Evolutionary conservation across 2,888 invertebrate species (phyloP).

Genomic region (Watsonalla binaria): DNA sequence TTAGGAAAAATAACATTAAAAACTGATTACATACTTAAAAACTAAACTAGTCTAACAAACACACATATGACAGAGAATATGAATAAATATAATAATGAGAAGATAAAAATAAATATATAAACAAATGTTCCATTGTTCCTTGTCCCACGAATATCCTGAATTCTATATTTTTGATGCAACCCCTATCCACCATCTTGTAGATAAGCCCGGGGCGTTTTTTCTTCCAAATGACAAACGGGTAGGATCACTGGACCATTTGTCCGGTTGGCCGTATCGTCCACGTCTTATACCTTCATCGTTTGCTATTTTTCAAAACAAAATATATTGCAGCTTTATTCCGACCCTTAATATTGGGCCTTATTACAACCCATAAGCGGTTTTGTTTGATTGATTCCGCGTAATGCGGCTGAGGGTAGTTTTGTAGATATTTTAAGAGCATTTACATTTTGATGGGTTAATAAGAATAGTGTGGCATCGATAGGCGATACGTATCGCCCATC

Average conservation of each 20-base stretch:
- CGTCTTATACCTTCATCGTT: conserved; percentile 54
- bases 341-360: conserved; percentile 14
- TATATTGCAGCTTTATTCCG: conserved; percentile 47
- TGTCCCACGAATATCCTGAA: not conserved
- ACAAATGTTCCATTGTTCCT: no score
- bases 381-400: conserved; percentile 19
- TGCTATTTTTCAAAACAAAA: conserved; percentile 62
- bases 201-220: conserved; percentile 24
- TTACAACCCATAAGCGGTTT: conserved; percentile 13
- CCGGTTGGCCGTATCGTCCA: conserved; percentile 24
- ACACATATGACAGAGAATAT: no score
- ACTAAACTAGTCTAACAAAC: no score
- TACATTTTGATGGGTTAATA: not conserved
- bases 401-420: conserved; percentile 3
- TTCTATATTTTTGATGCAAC: not conserved
- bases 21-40: no score
- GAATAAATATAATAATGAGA: no score
- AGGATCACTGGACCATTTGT: conserved; percentile 49
- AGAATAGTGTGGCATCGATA: not conserved
- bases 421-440: not conserved
- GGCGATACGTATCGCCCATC: no score
- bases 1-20: no score
- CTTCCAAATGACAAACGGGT: conserved; percentile 52
- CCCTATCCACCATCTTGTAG: conserved; percentile 16
- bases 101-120: no score